Evolutionary conservation across 2,797 vertebrate species (phyloP), one percentile per base, ranked within the genome.

Genomic region (Helostoma temminkii): DNA sequence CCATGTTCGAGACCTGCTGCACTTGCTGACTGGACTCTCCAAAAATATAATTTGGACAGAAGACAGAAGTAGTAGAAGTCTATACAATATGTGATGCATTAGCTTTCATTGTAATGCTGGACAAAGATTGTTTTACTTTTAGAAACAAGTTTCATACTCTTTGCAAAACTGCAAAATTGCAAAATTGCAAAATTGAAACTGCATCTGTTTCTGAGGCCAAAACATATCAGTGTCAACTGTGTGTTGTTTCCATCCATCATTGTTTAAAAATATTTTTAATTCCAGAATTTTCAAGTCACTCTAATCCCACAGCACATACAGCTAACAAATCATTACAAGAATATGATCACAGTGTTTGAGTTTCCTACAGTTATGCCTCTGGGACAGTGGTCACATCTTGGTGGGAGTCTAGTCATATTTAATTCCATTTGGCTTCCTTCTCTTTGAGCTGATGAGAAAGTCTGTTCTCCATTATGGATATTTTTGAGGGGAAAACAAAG

Each of bases 381-480:
- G 78, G 82, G 84, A 88, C 47, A 43, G 74, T 68, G 90, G 85
- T 83, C 88, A 71, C 73, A 80, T 71, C 81, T 75, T 74, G 71
- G 78, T 83, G 78, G 76, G 78, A 85, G 84, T 82, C 74, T 61
- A 60, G 83, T 76, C 78, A 21, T 83, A 72, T 81, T 66, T 73
- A 79, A 76, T 66, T 88, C 71, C 73, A 66, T 30, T 58, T 82
- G 81, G 72, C 80, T 73, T 75, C 67, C 62, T n/a, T 75, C 73
- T 59, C 49, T 42, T 45, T 22, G n/a, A 63, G 66, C 68, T 81
- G 75, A 86, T 83, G 78, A 48, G 67, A 80, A 76, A 54, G 71
- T 79, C 81, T 87, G 84, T 82, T 70, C 80, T 86, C 72, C 71
- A 86, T 86, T 86, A 80, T 43, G 66, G 53, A 83, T 79, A 62